Conservation (phyloP, 2,888 invertebrate genomes). For the Drosophila emarginata region DNA sequence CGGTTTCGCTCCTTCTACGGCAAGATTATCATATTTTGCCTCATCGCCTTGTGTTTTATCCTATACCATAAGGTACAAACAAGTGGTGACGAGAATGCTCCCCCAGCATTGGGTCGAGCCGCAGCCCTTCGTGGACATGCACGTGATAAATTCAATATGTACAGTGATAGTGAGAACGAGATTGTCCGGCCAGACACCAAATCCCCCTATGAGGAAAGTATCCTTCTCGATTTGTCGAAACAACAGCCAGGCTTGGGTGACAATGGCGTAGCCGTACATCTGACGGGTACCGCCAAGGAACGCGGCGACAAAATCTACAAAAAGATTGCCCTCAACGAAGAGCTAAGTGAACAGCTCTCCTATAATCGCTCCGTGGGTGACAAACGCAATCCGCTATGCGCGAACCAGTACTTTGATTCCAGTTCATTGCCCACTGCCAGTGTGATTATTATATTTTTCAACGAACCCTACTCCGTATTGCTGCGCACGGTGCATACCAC, state of each 20-base stretch:
- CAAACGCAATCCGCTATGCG: slow-evolving; percentile 80
- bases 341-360: slow-evolving; percentile 93
- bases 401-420: slow-evolving; percentile 83
- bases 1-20: slow-evolving; percentile 82
- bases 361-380: slow-evolving; percentile 87
- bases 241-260: slow-evolving; percentile 89
- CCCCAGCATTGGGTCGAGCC: slow-evolving; percentile 18
- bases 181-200: slow-evolving; percentile 49
- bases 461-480: slow-evolving; percentile 94
- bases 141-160: slow-evolving; percentile 35
- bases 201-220: slow-evolving; percentile 80
- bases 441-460: slow-evolving; percentile 93
- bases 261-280: slow-evolving; percentile 86
- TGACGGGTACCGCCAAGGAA: slow-evolving; percentile 86
- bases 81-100: slow-evolving; percentile 43
- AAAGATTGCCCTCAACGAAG: slow-evolving; percentile 93
- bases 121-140: slow-evolving; percentile 38
- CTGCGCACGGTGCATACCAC: slow-evolving; percentile 90
- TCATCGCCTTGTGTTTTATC: slow-evolving; percentile 79
- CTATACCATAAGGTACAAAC: slow-evolving; percentile 79
- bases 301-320: slow-evolving; percentile 88
- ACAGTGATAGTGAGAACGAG: slow-evolving; percentile 59
- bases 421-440: slow-evolving; percentile 88
- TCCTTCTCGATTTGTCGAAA: slow-evolving; percentile 86
- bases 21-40: slow-evolving; percentile 79